These are phyloP conservation scores for Phoeniculus purpureus DNA, from an alignment of 2,797 vertebrate genomes.

Conservation along the genomic window DNA sequence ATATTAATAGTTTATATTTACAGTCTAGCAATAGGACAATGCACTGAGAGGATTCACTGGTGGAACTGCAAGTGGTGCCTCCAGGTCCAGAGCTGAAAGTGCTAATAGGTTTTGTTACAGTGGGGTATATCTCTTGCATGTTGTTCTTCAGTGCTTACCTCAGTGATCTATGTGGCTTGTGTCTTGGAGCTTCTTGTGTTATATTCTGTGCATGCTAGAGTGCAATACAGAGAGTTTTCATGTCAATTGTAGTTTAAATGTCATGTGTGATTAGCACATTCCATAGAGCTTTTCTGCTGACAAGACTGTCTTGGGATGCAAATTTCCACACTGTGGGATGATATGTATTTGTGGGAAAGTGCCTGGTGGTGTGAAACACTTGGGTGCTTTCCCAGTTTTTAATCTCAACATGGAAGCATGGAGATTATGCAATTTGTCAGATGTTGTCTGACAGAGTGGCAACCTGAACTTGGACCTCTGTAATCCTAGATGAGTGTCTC, in stretches of 20 bases:
- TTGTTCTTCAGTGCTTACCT: neutral
- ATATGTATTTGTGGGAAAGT: neutral
- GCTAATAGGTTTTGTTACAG: neutral
- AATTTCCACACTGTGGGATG: neutral
- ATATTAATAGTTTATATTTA: neutral
- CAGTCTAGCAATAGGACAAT: neutral
- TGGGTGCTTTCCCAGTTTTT: neutral
- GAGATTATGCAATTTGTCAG: neutral
- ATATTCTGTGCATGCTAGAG: neutral
- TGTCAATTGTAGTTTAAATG: neutral
- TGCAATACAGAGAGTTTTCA: neutral
- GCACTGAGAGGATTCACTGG: neutral
- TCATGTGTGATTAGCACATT: neutral
- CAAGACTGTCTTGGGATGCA: neutral
- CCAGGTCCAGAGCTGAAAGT: neutral
- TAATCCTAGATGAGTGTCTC: neutral
- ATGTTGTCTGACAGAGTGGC: neutral
- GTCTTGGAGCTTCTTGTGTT: neutral
- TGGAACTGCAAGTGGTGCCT: neutral
- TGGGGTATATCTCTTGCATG: neutral
- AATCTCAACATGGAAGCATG: neutral
- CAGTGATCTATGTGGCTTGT: neutral
- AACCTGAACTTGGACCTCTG: constrained; percentile 33
- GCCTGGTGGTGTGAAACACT: neutral
- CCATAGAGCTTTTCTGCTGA: neutral